Conservation (phyloP, 1,140 invertebrate genomes). For the Carposina sasakii region DNA sequence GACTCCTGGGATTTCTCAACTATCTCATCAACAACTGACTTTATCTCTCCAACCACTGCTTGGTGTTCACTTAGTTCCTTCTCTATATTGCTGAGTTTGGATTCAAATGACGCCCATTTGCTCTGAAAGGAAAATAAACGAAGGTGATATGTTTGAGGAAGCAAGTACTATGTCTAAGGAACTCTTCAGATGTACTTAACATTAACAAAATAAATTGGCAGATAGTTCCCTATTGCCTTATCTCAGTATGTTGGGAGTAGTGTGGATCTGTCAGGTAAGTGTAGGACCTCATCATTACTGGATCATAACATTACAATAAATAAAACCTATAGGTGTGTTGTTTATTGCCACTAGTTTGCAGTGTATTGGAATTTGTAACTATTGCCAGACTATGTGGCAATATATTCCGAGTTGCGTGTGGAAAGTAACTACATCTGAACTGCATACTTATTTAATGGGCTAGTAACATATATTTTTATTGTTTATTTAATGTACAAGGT, state of each 20-base stretch:
- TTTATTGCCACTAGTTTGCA: too few species aligned
- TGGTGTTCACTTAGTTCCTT: constrained; percentile 76
- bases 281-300: neutral
- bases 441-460: neutral
- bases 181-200: neutral
- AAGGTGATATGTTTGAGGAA: neutral
- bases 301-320: neutral
- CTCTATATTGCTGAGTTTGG: constrained; percentile 76
- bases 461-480: neutral
- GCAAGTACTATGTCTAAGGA: neutral
- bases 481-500: neutral
- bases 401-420: neutral
- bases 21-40: constrained; percentile 65
- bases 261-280: too few species aligned
- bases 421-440: neutral
- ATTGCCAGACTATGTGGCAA: neutral
- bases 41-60: constrained; percentile 74
- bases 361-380: neutral
- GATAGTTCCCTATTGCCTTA: too few species aligned
- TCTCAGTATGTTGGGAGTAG: too few species aligned
- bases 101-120: constrained; percentile 79
- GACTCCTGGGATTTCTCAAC: constrained; percentile 38
- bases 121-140: constrained; percentile 63
- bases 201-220: neutral
- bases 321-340: too few species aligned